These are phyloP conservation scores for Leptodirus hochenwartii DNA, from an alignment of 2,888 invertebrate species.

Conservation along the genomic window DNA sequence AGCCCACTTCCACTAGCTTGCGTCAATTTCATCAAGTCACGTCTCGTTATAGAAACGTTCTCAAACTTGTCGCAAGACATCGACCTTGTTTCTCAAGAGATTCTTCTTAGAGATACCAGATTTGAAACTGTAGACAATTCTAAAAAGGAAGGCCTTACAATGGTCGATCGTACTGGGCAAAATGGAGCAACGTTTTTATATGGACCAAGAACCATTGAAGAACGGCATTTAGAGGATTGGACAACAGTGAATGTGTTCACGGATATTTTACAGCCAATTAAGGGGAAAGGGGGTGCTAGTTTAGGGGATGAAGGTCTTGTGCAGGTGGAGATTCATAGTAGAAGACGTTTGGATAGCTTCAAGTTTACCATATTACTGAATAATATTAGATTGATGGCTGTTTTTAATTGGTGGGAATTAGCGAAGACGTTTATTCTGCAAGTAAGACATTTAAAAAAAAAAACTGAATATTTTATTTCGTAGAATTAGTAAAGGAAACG, in stretches of 20 bases:
- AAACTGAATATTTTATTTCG: slow-evolving; percentile 7
- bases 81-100: slow-evolving; percentile 84
- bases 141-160: no score
- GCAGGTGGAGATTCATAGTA: slow-evolving; percentile 28
- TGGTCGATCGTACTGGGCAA: no score
- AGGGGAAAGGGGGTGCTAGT: no score
- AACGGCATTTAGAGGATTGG: slow-evolving; percentile 25
- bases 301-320: slow-evolving; percentile 19
- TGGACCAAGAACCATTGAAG: background rate
- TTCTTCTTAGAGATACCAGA: slow-evolving; percentile 61
- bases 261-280: slow-evolving; percentile 62
- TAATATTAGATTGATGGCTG: slow-evolving; percentile 86
- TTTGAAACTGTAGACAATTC: slow-evolving; percentile 39
- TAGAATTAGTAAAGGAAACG: no score
- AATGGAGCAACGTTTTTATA: no score
- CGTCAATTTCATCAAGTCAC: slow-evolving; percentile 82
- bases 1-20: slow-evolving; percentile 51
- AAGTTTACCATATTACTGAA: slow-evolving; percentile 81
- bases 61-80: slow-evolving; percentile 83
- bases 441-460: slow-evolving; percentile 19
- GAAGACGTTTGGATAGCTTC: slow-evolving; percentile 44
- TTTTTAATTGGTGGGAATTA: slow-evolving; percentile 85
- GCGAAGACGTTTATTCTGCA: slow-evolving; percentile 62
- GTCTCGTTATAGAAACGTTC: slow-evolving; percentile 66
- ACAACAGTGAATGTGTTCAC: slow-evolving; percentile 83